Base-by-base conservation (phyloP, 2,888 invertebrate species). In the Leptinotarsa rubiginosa region DNA sequence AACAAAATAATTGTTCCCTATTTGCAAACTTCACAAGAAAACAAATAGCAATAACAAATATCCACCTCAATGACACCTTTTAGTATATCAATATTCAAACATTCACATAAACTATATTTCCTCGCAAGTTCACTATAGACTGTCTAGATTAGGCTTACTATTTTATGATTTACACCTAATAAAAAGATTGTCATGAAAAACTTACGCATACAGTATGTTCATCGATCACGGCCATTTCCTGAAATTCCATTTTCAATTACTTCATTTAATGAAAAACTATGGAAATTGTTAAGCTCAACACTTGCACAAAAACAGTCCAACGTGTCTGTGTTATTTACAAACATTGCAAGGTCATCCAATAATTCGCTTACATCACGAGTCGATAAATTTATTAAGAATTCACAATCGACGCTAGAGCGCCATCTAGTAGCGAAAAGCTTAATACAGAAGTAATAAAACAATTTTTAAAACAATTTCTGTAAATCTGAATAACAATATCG, bases 301-400 rank as follows among this genome's bases (percentile, higher is more conserved):
- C 76, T 78, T 70, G 69, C 80, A 80, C 77, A 81, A 83, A 83
- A 82, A 84, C 88, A 87, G 81, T 82, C 81, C 90, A 91, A 91
- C 91, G 89, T 91, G 91, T 89, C 85, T 81, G 89, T 91, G 90
- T 75, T 93, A 93, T 93, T 93, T 93, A 93, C 93, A 93, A 93
- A 93, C 92, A 92, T 88, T 88, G 91, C 92, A 93, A 93, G 92
- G 92, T 92, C 92, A 92, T 89, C 88, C 89, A 79, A 78, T 79
- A 87, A 80, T 81, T 84, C 80, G 81, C 88, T 88, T 86, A 86
- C 80, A 89, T 87, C 86, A 86, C 75, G 31, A 70, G 69, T 78
- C 79, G 77, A 78, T 80, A 73, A 69, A 65, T 74, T 76, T 62
- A 31, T 41, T 16, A 2, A 15, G 62, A 31, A n/a, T n/a, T 13